phyloP scores from a whole-genome alignment of 2,113 vertebrate genomes.

The Cochlearius cochlearius region DNA sequence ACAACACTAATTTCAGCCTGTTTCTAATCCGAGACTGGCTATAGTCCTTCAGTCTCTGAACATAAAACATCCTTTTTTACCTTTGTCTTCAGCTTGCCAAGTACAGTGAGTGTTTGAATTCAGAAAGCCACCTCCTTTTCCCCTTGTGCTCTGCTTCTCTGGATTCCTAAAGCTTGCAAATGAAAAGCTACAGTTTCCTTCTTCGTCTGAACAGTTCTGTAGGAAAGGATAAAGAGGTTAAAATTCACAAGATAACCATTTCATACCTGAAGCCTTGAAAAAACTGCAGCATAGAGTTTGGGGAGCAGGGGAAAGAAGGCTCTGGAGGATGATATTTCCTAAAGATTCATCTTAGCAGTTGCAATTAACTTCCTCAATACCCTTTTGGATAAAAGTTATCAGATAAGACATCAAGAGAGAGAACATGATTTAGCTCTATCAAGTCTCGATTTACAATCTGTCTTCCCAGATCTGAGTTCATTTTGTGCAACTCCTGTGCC shows the following conservation, averaged over 20 bases:
- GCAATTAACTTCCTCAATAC: not conserved
- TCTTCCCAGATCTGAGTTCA: not conserved
- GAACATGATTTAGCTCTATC: not conserved
- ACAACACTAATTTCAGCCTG: not conserved
- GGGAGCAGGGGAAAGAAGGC: not conserved
- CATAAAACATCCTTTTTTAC: not conserved
- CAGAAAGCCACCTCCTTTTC: not conserved
- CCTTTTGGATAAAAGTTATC: slow-evolving; percentile 18
- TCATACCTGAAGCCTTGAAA: not conserved
- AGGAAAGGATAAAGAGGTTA: not conserved
- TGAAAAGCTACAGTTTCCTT: not conserved
- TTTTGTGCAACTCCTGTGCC: not conserved
- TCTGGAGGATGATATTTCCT: not conserved
- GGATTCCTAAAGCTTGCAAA: not conserved
- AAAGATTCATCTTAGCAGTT: not conserved
- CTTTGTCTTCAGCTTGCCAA: not conserved
- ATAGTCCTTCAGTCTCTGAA: not conserved
- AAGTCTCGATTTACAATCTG: slow-evolving; percentile 11
- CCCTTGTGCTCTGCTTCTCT: not conserved
- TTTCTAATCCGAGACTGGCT: not conserved
- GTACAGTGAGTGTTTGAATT: not conserved
- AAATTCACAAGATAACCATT: slow-evolving; percentile 4
- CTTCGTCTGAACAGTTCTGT: not conserved
- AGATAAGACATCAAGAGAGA: not conserved
- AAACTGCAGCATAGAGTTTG: not conserved